Percentiles rank a stretch among this genome's conserved stretches.
These are phyloP conservation scores for Hipposideros armiger DNA, from an alignment of 2,113 vertebrate species.

Conservation along the genomic window DNA sequence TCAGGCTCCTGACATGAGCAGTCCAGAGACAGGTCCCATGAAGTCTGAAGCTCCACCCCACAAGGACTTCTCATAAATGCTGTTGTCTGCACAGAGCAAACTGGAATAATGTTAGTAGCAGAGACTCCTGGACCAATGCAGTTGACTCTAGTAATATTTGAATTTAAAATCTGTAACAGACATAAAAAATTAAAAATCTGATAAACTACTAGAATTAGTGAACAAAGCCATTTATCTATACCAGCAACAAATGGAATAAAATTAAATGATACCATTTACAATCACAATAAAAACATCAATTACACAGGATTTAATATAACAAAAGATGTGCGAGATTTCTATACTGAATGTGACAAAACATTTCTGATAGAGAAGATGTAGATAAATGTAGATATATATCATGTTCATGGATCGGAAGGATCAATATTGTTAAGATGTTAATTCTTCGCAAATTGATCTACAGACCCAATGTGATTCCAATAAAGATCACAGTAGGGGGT, in stretches of 20 bases:
- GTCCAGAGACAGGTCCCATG: not conserved
- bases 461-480: not conserved
- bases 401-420: constrained; percentile 4
- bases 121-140: not conserved
- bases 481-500: not conserved
- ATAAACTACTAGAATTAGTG: constrained; percentile 33
- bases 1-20: not conserved
- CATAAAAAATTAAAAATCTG: not conserved
- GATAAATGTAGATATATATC: constrained; percentile 8
- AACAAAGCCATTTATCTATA: not conserved
- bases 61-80: not conserved
- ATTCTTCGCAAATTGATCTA: constrained; percentile 29
- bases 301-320: not conserved
- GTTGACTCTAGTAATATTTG: not conserved
- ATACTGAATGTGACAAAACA: not conserved
- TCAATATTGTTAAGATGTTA: constrained; percentile 47
- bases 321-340: not conserved
- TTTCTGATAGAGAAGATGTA: not conserved
- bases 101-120: not conserved
- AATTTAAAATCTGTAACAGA: constrained; percentile 16
- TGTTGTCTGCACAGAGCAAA: not conserved
- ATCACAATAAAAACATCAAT: constrained; percentile 15
- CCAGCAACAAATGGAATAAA: not conserved
- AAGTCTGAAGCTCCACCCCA: not conserved
- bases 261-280: not conserved